Base-by-base conservation (phyloP, 2,113 vertebrate genomes). In the Amblyornis subalaris region DNA sequence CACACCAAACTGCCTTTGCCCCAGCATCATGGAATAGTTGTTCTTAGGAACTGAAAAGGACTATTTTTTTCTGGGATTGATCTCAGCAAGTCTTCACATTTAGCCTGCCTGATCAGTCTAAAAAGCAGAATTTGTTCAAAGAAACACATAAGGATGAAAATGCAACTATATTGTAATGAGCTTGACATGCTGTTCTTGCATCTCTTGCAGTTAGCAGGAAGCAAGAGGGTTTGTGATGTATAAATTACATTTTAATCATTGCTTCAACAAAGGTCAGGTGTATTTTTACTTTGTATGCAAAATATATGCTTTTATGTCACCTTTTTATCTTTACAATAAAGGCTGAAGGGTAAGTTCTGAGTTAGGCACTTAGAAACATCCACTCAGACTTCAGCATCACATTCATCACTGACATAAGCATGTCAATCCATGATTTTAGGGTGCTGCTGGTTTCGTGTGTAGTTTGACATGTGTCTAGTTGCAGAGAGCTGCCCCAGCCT, bases 401-500 rank as follows among this genome's bases (percentile, higher is more conserved):
- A 10, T 44, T 80, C 8, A 20, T 60, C 48, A 51, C 3, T 86
- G 72, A 25, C 11, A 47, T 6, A 31, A 76, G 40, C 18, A 60
- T 10, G 33, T 33, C 18, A 35, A 6, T 35, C 3, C 22, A 8
- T 23, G 10, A 33, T 26, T 71, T 54, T 42, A 75, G 17, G 26
- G 15, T 64, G 17, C n/a, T 74, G 10, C 15, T 66, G 13, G 1
- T 31, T 65, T 70, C 22, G 4, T 50, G 14, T 47, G 22, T 74
- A 23, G 48, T 29, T 64, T 67, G 22, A 8, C 8, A 13, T 0
- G 0, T 57, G 29, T 14, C 26, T 0, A 0, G 4, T 38, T 73
- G 18, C 35, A 64, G 38, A 60, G 35, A 69, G 21, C 73, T 45
- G 15, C 5, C 16, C 3, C 35, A 53, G 10, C 7, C 14, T 86